Percentiles rank a stretch among this genome's conserved stretches.
phyloP scores from a whole-genome alignment of 2,888 invertebrate genomes.

The Drosophila seclusa region DNA sequence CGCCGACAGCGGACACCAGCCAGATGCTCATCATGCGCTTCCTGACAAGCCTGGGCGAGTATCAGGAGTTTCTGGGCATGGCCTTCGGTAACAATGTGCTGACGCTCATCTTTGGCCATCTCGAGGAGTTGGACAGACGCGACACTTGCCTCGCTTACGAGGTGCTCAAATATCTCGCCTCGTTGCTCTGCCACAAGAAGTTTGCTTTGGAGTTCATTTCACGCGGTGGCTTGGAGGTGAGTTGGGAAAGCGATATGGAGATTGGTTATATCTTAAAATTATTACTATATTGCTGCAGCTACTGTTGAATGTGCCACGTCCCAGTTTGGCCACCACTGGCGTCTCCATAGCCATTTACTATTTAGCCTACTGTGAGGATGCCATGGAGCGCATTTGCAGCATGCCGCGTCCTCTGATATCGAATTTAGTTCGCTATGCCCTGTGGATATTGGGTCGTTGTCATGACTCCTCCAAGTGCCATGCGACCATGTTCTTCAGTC shows the following conservation, averaged over 20 bases:
- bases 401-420: constrained; percentile 91
- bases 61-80: constrained; percentile 97
- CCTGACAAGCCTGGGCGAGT: constrained; percentile 98
- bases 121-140: constrained; percentile 93
- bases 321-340: constrained; percentile 96
- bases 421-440: constrained; percentile 93
- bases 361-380: constrained; percentile 98
- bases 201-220: constrained; percentile 98
- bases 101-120: constrained; percentile 94
- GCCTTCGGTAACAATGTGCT: constrained; percentile 97
- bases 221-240: constrained; percentile 92
- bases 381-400: constrained; percentile 97
- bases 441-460: constrained; percentile 98
- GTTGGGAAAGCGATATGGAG: not conserved
- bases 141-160: constrained; percentile 98
- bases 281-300: constrained; percentile 85
- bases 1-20: constrained; percentile 94
- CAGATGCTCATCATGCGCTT: constrained; percentile 97
- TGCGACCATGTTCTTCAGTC: constrained; percentile 98
- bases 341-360: constrained; percentile 98
- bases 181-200: constrained; percentile 98
- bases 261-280: not conserved
- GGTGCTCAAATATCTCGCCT: constrained; percentile 96
- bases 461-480: constrained; percentile 99
- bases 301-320: constrained; percentile 95